Evolutionary conservation across 2,113 vertebrate genomes (phyloP).

Genomic region (Calidris pygmaea): DNA sequence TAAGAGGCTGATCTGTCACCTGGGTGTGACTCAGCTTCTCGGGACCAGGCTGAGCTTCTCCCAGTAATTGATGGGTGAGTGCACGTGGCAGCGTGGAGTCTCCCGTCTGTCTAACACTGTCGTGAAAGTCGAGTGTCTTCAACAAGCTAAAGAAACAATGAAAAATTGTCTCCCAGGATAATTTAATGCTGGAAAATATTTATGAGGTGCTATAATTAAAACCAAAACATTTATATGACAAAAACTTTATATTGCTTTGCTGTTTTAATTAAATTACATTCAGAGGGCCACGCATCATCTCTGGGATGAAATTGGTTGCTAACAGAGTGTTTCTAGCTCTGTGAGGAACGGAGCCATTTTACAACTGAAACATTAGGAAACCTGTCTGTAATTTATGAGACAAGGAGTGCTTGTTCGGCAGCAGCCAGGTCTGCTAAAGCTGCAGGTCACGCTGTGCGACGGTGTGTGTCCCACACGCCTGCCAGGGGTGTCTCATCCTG

Average conservation of each 20-base stretch:
- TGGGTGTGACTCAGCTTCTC: neutral
- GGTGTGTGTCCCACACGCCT: fast-evolving
- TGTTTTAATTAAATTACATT: neutral
- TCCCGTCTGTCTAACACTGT: neutral
- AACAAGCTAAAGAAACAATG: neutral
- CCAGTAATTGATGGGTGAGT: fast-evolving
- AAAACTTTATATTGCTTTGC: neutral
- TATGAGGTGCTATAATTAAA: neutral
- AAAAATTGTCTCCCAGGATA: neutral
- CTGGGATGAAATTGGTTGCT: neutral
- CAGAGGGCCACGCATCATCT: fast-evolving
- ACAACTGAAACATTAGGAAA: neutral
- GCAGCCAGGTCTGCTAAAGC: neutral
- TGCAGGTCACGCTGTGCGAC: fast-evolving
- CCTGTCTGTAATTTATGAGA: neutral
- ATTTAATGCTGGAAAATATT: neutral
- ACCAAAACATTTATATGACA: neutral
- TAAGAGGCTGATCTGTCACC: neutral
- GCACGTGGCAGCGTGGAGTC: fast-evolving
- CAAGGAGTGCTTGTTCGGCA: neutral
- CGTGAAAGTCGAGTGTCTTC: neutral
- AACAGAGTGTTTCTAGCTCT: neutral
- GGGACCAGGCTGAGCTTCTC: neutral
- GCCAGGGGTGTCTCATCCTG: fast-evolving
- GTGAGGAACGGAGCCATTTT: neutral